Base-by-base conservation (phyloP, 2,113 vertebrate genomes). In the Rhombomys opimus region DNA sequence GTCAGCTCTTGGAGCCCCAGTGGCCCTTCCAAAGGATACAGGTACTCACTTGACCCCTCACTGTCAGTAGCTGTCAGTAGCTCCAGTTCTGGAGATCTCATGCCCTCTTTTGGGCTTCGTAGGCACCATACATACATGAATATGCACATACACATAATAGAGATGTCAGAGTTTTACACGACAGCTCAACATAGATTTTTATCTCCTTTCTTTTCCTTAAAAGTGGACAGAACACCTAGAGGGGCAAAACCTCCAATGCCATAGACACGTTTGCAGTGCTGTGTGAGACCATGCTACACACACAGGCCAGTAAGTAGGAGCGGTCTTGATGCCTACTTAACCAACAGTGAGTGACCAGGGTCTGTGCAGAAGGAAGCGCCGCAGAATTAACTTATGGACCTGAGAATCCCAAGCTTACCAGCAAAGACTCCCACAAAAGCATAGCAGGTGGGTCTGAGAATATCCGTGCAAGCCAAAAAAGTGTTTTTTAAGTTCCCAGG, bases 361-460 rank as follows among this genome's bases (percentile, higher is more conserved):
- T 75, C 57, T 91, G 52, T 80, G 46, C 63, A 95, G 67, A 87
- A 80, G 91, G 30, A 57, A 65, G 59, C 50, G 57, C 76, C 80
- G 2, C 14, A 73, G 7, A 35, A 10, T 65, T 63, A 50, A 23
- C 72, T 25, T 57, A 38, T 46, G 59, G 8, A 11, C 41, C 73
- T 25, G 27, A 65, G 41, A 70, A 57, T 7, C 6, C 11, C 32
- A 32, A 59, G 87, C 41, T 65, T 5, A 9, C 35, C 52, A 57
- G 22, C 18, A 35, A 46, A 57, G 84, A 41, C 30, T 75, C 65
- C 30, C n/a, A 80, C n/a, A n/a, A 50, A 30, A 70, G n/a, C 65
- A 32, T 32, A 41, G 35, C 5, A 61, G 22, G 41, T 30, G 38
- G 32, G 23, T 76, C 73, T 81, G 97, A 81, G 38, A 72, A 46